A percentile compares a stretch with the other conserved stretches of the same genome.
Conservation (phyloP, 1,140 invertebrate species). For the Drosophila kikkawai region DNA sequence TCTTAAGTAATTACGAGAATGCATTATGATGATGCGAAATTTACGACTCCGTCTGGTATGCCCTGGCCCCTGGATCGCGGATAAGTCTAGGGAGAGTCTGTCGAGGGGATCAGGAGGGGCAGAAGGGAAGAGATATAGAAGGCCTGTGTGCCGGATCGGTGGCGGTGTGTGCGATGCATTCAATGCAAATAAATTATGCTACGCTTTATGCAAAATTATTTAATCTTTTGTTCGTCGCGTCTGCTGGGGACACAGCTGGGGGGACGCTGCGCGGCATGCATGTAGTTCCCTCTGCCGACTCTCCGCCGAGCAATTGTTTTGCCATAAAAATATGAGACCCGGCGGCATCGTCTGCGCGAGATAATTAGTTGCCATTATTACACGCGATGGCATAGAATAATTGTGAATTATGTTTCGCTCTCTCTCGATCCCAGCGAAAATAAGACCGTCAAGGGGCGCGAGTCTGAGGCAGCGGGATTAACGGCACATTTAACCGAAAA, state of each 20-base stretch:
- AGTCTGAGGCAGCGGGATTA: conserved; percentile 41
- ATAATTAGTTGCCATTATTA: conserved; percentile 81
- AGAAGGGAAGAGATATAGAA: background rate
- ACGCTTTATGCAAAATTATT: conserved; percentile 84
- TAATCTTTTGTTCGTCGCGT: conserved; percentile 82
- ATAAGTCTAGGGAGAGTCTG: background rate
- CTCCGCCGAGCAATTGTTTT: conserved; percentile 65
- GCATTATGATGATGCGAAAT: conserved; percentile 84
- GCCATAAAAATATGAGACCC: conserved; percentile 77
- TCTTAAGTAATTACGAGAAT: conserved; percentile 83
- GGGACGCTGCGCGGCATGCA: conserved; percentile 3
- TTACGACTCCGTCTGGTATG: conserved; percentile 66
- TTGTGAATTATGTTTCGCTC: conserved; percentile 60
- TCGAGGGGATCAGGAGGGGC: background rate
- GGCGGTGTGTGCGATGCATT: conserved; percentile 80
- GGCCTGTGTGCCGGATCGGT: conserved; percentile 68
- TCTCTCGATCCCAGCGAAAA: background rate
- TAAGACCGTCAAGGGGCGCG: conserved; percentile 1
- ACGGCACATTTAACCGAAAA: conserved; percentile 77
- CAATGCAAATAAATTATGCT: conserved; percentile 84
- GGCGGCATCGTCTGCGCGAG: conserved; percentile 72
- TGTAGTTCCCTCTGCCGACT: background rate
- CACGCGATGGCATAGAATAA: conserved; percentile 59
- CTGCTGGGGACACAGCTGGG: conserved; percentile 30
- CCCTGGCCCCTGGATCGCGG: conserved; percentile 14